Base-by-base conservation (phyloP, 2,888 invertebrate species). In the Drosophila anceps region DNA sequence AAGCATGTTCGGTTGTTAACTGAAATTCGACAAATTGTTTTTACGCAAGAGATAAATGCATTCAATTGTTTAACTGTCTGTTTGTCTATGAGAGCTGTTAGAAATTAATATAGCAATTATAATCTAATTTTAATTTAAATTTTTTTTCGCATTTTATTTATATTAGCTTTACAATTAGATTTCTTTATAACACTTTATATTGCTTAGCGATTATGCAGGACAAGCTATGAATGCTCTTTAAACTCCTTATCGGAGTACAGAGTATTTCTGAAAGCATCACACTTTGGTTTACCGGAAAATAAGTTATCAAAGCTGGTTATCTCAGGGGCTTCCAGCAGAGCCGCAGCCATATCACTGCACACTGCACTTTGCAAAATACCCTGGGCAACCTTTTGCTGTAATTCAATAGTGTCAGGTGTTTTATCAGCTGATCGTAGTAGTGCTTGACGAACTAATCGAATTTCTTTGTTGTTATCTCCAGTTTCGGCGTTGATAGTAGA, bases 371-470 rank as follows among this genome's bases (percentile, higher is more conserved):
- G 13, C 35, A 12, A 35, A 35, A 35, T 35, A 35, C 13, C 35
- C 35, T 35, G 35, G 35, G 35, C 13, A 13, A 35, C 13, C 5
- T 4, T 13, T 13, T 35, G 13, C 5, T 35, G 35, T 13, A 35
- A 4, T 35, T 13, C 37, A 92, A 61, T 1, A 91, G 29, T 18
- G 81, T 81, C 13, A 92, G 71, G 54, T 88, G 78, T 1, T 85
- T 73, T 29, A 80, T 74, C 57, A 92, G 62, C 12, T 90, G 73
- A 31, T 87, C 83, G 24, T 91, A 84, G 62, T 92, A 92, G 46
- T 80, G 82, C 35, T 88, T 87, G 1, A 92, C 59, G 27, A 91
- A 90, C 57, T 75, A 89, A 60, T 92, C 92, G 35, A 92, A 92
- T n/a, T 90, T 63, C 13, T 13, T 35, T 13, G 13, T 24, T 24